Base-by-base conservation (phyloP, 2,113 vertebrate genomes). In the Anhinga rufa region DNA sequence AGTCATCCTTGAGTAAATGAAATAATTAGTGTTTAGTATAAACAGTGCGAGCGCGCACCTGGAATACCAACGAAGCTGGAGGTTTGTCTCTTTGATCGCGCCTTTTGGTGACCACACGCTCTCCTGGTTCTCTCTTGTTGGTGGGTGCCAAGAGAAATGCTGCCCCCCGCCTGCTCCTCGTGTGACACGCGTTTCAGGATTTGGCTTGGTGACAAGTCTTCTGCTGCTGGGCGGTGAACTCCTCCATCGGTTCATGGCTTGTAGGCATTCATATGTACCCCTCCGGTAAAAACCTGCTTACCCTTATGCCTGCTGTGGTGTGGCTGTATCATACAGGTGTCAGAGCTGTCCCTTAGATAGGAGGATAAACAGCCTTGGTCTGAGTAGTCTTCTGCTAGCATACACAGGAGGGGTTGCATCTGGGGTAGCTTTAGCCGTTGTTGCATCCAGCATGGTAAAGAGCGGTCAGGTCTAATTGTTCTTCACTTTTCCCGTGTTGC, bases 251-350 rank as follows among this genome's bases (percentile, higher is more conserved):
- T 6, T 75, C 31, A 3, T 29, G 58, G 14, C 66, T 40, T 38
- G 4, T 7, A 21, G 68, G 44, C 2, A 0, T 52, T 17, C 1
- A 25, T 12, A 17, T 1, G 14, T 7, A 14, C 25, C 51, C 22
- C 36, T 36, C 31, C 20, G 5, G 4, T 20, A 25, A 42, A 57
- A 62, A 32, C 18, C 48, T 28, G 48, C 40, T 54, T 18, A 5
- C 17, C 42, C 55, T 40, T 5, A 4, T 3, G 20, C 29, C 22
- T 25, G 31, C 42, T 44, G 21, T 12, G 25, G 38, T 21, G 38
- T 14, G 52, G 25, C 9, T 14, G 31, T 15, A 4, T 9, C 32
- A 5, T 2, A 15, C 9, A 84, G 44, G 36, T 44, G 52, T 18
- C 44, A 13, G 51, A 13, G 28, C 36, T 44, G 31, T 17, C 52